A percentile compares a stretch with the other conserved stretches of the same genome.
These are phyloP conservation scores for Scylla paramamosain DNA, from an alignment of 1,140 invertebrate species.

Conservation along the genomic window DNA sequence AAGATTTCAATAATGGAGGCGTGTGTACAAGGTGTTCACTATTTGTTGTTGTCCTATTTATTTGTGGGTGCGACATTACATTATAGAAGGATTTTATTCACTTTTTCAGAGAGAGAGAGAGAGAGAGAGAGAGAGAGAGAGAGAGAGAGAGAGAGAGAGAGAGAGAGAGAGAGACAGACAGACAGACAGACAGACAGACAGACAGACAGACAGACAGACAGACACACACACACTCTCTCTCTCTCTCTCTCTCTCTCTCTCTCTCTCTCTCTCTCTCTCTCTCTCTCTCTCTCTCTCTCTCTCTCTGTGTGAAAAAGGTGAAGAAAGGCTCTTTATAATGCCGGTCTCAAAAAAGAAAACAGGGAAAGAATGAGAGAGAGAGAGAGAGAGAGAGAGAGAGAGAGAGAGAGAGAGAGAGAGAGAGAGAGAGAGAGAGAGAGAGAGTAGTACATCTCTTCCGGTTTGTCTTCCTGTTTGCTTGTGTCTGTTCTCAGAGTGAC, in stretches of 20 bases:
- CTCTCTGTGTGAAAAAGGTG: too few relatives aligned
- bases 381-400: constrained; percentile 44
- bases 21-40: too few relatives aligned
- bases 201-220: neutral
- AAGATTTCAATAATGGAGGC: neutral
- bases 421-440: constrained; percentile 5
- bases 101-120: constrained; percentile 6
- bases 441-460: neutral
- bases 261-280: too few relatives aligned
- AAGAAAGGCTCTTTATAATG: too few relatives aligned
- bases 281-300: too few relatives aligned
- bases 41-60: too few relatives aligned
- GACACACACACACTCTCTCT: neutral
- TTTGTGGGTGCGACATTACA: too few relatives aligned
- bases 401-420: constrained; percentile 34
- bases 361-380: constrained; percentile 23
- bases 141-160: constrained; percentile 20
- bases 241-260: too few relatives aligned
- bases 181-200: neutral
- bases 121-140: constrained; percentile 20
- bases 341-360: neutral
- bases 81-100: too few relatives aligned
- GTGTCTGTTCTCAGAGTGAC: too few relatives aligned
- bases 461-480: too few relatives aligned
- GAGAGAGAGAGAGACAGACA: neutral